Percentiles rank a stretch among this genome's conserved stretches.
Conservation (phyloP, 2,113 vertebrate genomes). For the Oxyruncus cristatus region DNA sequence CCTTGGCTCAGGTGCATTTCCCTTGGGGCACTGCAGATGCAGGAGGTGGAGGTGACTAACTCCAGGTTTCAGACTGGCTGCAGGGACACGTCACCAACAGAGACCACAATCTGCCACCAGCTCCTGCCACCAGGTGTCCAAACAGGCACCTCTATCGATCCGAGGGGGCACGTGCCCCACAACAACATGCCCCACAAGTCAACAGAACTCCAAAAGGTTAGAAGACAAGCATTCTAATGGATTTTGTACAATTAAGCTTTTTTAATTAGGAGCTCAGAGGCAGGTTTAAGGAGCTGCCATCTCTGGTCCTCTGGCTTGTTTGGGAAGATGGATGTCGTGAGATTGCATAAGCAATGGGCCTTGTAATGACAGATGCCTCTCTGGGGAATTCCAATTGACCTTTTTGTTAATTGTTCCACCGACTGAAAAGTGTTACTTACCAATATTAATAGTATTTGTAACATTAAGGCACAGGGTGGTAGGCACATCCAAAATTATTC, state of each 20-base stretch:
- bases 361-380: not conserved
- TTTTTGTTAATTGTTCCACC: slow-evolving; percentile 49
- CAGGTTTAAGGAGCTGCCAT: not conserved
- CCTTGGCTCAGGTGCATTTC: not conserved
- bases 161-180: no score
- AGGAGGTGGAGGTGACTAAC: not conserved
- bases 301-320: slow-evolving; percentile 4
- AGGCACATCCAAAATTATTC: not conserved
- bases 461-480: not conserved
- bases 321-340: slow-evolving; percentile 11
- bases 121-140: fast-evolving
- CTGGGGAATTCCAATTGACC: slow-evolving; percentile 19
- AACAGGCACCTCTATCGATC: not conserved
- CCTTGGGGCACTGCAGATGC: not conserved
- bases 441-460: not conserved
- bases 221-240: not conserved
- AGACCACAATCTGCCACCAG: not conserved
- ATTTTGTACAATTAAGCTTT: slow-evolving; percentile 21
- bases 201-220: not conserved
- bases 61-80: not conserved
- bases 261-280: slow-evolving; percentile 42
- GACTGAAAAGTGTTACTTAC: slow-evolving; percentile 32
- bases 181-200: not conserved
- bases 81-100: not conserved
- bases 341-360: slow-evolving; percentile 3